These are phyloP conservation scores for Dipodomys stephensi DNA, from an alignment of 2,113 vertebrate species.

Conservation along the genomic window DNA sequence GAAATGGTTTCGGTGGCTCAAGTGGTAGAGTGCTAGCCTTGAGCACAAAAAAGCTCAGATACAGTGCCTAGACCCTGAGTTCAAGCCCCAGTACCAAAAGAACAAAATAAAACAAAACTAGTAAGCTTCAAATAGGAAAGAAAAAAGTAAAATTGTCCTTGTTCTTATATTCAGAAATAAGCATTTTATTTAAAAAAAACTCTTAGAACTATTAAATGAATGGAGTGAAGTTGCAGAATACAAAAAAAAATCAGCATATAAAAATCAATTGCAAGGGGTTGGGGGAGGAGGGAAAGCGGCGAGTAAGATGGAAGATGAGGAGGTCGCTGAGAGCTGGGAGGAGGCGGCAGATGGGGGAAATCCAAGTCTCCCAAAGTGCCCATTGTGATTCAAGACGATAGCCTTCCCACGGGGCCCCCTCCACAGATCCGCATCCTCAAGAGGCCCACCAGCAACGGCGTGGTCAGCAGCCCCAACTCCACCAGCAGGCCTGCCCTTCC, in stretches of 20 bases:
- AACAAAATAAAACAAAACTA: no score
- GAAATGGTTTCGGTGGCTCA: no score
- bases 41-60: no score
- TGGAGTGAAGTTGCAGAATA: not conserved
- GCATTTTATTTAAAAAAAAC: not conserved
- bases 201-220: not conserved
- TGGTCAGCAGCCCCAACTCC: conserved; percentile 88
- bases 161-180: not conserved
- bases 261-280: no score
- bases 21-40: no score
- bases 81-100: no score
- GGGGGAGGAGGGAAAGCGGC: no score
- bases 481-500: conserved; percentile 92
- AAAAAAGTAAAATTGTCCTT: not conserved
- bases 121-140: not conserved
- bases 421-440: conserved; percentile 98
- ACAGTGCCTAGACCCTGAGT: no score
- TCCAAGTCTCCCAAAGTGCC: conserved; percentile 92
- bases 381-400: conserved; percentile 97
- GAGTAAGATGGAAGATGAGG: no score
- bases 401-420: conserved; percentile 92
- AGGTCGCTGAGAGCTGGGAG: no score
- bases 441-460: conserved; percentile 95
- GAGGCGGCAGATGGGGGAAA: no score
- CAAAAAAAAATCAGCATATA: not conserved